Evolutionary conservation across 2,113 vertebrate genomes (phyloP), one percentile per base, ranked within the genome.

Genomic region (Dendrocopos noguchii): DNA sequence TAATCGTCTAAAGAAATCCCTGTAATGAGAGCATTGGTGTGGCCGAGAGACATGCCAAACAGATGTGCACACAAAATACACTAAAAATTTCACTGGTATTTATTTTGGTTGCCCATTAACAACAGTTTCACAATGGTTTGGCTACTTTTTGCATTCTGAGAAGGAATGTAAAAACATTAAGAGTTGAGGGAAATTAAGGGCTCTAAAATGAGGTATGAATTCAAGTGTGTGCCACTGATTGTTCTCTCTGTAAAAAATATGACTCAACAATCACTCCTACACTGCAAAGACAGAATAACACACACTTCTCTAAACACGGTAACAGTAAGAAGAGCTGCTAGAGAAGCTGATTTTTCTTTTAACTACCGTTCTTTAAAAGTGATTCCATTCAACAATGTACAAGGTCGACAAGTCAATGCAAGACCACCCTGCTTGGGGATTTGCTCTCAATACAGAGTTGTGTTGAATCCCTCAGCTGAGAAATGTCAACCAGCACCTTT

Each of bases 401-500:
- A 96, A 97, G 97, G 98, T 98, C 97, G 95, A 92, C 79, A 97
- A 97, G 98, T 98, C 97, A 98, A 64, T 0, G 44, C 93, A 70
- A 96, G 98, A 98, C 98, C 98, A 98, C 98, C 98, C 97, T 97
- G 97, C 94, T 97, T 87, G 98, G 97, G 93, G 94, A 91, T 97
- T 95, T 97, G 87, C 85, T 97, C 95, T 95, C 97, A 90, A 94
- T 96, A 91, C 95, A 97, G 90, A 92, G 94, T 96, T 96, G 91
- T 95, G 93, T 96, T 60, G 57, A 97, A 97, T 97, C 96, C 96
- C 92, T 98, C 97, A 96, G 98, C 98, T 98, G 98, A 98, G 97
- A 98, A 98, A 98, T 98, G 97, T 98, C 98, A 98, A 97, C 97
- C 96, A 97, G 97, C 98, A 98, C 98, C 98, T 98, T 98, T 97